These are phyloP conservation scores for Trichogramma evanescens DNA, from an alignment of 2,888 invertebrate species.

Conservation along the genomic window DNA sequence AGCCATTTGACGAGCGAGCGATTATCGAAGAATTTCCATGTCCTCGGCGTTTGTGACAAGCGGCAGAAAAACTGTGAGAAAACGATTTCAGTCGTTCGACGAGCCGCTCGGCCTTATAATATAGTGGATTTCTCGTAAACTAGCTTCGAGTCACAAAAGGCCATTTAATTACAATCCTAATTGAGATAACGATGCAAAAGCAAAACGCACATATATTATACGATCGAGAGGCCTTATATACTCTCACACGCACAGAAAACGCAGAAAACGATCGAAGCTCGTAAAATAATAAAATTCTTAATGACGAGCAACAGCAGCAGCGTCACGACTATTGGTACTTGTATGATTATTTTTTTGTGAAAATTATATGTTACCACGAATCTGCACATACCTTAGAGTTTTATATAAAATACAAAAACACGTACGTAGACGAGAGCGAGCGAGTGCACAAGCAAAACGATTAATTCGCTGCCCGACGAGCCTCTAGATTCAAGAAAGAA, in stretches of 20 bases:
- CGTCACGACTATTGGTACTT: conserved; percentile 11
- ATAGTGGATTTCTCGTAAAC: neutral
- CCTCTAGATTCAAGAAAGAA: neutral
- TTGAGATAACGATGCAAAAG: conserved; percentile 15
- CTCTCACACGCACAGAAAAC: neutral
- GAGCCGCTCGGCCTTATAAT: no score
- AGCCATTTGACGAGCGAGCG: no score
- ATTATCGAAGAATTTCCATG: no score
- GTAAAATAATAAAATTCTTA: conserved; percentile 22
- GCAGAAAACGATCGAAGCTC: conserved; percentile 13
- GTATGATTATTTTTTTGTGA: conserved; percentile 14
- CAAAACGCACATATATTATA: conserved; percentile 1
- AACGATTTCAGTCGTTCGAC: no score
- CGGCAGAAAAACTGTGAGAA: no score
- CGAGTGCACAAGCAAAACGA: neutral
- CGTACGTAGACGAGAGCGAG: neutral
- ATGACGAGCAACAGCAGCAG: conserved; percentile 6
- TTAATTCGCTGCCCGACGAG: neutral
- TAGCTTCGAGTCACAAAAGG: neutral
- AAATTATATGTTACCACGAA: conserved; percentile 19
- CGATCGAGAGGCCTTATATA: conserved; percentile 4
- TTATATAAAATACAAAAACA: no score
- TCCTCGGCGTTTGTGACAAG: no score
- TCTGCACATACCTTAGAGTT: conserved; percentile 7
- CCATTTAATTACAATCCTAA: conserved; percentile 19